Evolutionary conservation across 2,888 invertebrate species (phyloP).

Genomic region (Isotomurus palustris): DNA sequence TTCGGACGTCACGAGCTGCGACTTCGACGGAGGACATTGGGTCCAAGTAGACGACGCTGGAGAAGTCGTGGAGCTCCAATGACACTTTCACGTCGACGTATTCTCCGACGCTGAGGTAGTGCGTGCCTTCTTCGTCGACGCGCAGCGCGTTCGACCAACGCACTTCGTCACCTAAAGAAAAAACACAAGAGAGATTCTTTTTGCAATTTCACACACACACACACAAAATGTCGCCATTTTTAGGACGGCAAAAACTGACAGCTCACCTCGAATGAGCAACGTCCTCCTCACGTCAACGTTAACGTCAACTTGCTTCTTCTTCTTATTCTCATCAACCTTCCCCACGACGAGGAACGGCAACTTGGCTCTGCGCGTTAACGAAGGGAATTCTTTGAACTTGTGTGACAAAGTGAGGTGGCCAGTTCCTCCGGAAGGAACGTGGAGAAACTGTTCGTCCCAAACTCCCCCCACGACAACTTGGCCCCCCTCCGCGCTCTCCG

Average conservation of each 20-base stretch:
- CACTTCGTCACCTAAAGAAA: conserved; percentile 19
- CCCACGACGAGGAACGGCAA: neutral
- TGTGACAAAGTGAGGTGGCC: conserved; percentile 70
- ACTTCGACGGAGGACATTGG: conserved; percentile 66
- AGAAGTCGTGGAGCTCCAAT: conserved; percentile 50
- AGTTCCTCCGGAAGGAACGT: conserved; percentile 56
- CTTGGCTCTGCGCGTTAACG: conserved; percentile 48
- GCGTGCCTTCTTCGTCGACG: conserved; percentile 22
- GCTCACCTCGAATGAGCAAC: conserved; percentile 16
- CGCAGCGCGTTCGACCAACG: conserved; percentile 35
- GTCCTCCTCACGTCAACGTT: conserved; percentile 18
- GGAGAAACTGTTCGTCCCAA: conserved; percentile 62
- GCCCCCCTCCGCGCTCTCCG: conserved; percentile 45
- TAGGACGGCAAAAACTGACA: neutral
- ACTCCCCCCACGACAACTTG: conserved; percentile 49
- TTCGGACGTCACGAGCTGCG: conserved; percentile 73
- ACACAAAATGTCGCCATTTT: neutral
- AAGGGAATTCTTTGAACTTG: conserved; percentile 62
- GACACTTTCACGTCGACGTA: conserved; percentile 52
- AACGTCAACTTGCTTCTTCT: neutral
- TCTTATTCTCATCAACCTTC: neutral
- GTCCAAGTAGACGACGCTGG: conserved; percentile 51
- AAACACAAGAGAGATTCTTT: neutral
- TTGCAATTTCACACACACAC: neutral
- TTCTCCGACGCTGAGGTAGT: conserved; percentile 47